Conservation (phyloP, 92 coral and sea anemone genomes). For the Meandrina meandrites region DNA sequence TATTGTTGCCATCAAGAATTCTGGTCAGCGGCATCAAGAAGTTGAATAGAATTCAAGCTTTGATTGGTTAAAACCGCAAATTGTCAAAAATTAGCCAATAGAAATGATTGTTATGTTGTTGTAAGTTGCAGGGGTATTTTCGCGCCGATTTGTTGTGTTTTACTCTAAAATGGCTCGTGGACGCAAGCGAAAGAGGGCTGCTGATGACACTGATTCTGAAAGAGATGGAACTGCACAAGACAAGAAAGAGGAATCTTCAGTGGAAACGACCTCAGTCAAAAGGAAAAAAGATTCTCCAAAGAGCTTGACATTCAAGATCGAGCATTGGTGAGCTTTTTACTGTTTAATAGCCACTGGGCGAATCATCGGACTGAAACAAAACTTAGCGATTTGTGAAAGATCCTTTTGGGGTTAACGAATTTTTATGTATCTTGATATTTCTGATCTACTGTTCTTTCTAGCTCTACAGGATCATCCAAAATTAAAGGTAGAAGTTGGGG, state of each 20-base stretch:
- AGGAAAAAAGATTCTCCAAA: slow-evolving; percentile 18
- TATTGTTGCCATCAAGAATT: slow-evolving; percentile 46
- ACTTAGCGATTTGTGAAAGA: background rate
- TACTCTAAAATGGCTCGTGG: slow-evolving; percentile 28
- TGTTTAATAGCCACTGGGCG: background rate
- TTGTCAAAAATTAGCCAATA: slow-evolving; percentile 32
- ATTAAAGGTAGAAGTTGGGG: background rate
- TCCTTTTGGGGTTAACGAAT: background rate
- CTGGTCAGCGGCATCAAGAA: slow-evolving; percentile 27
- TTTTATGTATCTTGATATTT: too few relatives aligned
- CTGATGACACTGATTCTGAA: background rate
- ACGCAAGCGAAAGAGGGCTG: slow-evolving; percentile 33
- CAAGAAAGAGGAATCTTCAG: background rate
- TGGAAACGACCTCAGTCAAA: slow-evolving; percentile 44
- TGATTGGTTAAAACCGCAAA: slow-evolving; percentile 41
- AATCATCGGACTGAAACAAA: too few relatives aligned
- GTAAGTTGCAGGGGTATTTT: background rate
- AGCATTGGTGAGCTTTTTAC: slow-evolving; percentile 67
- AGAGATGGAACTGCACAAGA: background rate
- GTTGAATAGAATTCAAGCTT: background rate
- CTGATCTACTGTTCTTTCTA: too few relatives aligned
- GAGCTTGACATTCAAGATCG: slow-evolving; percentile 57
- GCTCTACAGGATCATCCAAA: background rate
- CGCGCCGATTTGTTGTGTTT: slow-evolving; percentile 40
- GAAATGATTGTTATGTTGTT: slow-evolving; percentile 2